Conservation (phyloP, 2,888 invertebrate species). For the Cephalotes varians region DNA sequence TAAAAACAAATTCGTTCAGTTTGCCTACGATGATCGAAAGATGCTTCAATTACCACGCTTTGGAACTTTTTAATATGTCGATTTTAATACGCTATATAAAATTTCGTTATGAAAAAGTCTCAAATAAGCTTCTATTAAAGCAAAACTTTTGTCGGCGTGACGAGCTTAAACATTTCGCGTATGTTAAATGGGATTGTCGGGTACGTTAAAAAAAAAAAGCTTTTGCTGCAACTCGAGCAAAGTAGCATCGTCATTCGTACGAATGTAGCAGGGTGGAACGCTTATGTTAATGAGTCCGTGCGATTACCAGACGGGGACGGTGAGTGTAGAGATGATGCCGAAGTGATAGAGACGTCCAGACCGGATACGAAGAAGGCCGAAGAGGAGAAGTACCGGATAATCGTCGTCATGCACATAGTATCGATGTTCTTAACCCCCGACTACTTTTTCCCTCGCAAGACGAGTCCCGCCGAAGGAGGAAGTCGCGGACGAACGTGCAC, state of each 20-base stretch:
- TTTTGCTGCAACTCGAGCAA: conserved; percentile 14
- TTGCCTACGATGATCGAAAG: not conserved
- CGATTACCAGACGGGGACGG: conserved; percentile 74
- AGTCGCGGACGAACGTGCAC: conserved; percentile 69
- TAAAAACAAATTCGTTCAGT: not conserved
- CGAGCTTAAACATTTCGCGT: not conserved
- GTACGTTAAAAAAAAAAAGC: conserved; percentile 11
- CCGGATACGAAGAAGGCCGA: conserved; percentile 76
- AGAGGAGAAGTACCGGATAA: conserved; percentile 70
- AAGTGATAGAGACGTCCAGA: conserved; percentile 75
- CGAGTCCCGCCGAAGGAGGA: conserved; percentile 65
- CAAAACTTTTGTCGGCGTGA: not conserved
- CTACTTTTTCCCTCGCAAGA: conserved; percentile 6
- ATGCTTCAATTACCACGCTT: not conserved
- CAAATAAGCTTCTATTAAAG: not conserved
- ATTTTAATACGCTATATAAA: not conserved
- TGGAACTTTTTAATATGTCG: not conserved
- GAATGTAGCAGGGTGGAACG: conserved; percentile 75
- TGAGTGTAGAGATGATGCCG: conserved; percentile 72
- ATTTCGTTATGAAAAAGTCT: not conserved
- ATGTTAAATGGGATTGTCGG: conserved; percentile 12
- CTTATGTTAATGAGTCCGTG: conserved; percentile 73
- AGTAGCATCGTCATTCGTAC: conserved; percentile 65
- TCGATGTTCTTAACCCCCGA: conserved; percentile 58
- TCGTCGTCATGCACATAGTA: conserved; percentile 65